Evolutionary conservation across 2,888 invertebrate species (phyloP).

Genomic region (Diarsia dahlii): DNA sequence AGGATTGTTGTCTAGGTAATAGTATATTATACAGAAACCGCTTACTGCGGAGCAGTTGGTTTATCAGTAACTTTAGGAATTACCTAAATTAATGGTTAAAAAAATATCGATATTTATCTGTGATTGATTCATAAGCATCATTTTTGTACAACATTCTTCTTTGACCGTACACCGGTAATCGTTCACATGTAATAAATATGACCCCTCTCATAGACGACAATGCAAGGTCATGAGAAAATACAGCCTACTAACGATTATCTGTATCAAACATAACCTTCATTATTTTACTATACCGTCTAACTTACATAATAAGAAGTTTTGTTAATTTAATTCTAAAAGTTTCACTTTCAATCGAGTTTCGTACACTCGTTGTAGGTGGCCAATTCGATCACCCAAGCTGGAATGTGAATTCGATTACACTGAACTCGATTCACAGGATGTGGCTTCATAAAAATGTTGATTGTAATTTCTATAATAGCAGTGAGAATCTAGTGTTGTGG

Average conservation of each 20-base stretch:
- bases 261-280: background rate
- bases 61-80: background rate
- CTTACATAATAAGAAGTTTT: background rate
- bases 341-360: slow-evolving; percentile 11
- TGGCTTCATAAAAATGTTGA: too few species aligned
- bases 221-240: slow-evolving; percentile 13
- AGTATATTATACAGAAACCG: too few species aligned
- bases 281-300: background rate
- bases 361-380: background rate
- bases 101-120: too few species aligned
- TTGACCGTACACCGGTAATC: background rate
- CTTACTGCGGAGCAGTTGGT: background rate
- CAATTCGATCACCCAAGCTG: background rate
- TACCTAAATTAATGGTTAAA: background rate
- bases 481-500: too few species aligned
- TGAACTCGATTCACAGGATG: background rate
- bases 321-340: background rate
- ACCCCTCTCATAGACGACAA: background rate
- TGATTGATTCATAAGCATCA: background rate
- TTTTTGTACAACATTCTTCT: background rate
- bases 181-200: background rate
- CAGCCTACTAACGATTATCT: background rate
- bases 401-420: background rate
- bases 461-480: too few species aligned
- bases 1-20: too few species aligned